Evolutionary conservation across 2,888 invertebrate genomes (phyloP).

Genomic region (Andrena praecox): DNA sequence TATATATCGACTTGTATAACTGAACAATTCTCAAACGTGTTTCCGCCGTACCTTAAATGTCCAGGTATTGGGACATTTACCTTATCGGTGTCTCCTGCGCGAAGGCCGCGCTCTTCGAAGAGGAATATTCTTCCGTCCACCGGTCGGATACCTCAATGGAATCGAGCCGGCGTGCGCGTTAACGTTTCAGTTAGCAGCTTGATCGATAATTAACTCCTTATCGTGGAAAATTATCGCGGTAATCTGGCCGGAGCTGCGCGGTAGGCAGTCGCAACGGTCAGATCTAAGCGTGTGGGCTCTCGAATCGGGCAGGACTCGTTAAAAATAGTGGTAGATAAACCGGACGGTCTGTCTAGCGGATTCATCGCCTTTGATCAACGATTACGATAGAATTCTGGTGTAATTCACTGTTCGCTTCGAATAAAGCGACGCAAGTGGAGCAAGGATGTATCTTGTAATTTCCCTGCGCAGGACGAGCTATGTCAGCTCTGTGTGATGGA

Average conservation of each 20-base stretch:
- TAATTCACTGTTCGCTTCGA: background rate
- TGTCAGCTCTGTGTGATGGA: constrained; percentile 83
- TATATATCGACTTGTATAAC: too few species aligned
- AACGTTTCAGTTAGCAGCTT: constrained; percentile 24
- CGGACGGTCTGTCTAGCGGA: background rate
- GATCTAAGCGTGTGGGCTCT: constrained; percentile 8
- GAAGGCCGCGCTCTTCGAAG: background rate
- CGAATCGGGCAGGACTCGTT: too few species aligned
- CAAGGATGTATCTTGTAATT: background rate
- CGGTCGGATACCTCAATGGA: constrained; percentile 10
- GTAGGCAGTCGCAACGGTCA: constrained; percentile 14
- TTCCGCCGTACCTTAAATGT: too few species aligned
- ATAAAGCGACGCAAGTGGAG: background rate
- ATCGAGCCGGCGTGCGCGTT: constrained; percentile 1
- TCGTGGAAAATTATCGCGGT: constrained; percentile 53
- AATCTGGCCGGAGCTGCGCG: constrained; percentile 13
- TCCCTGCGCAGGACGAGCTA: constrained; percentile 81
- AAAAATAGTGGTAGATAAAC: constrained; percentile 8
- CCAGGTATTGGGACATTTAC: too few species aligned
- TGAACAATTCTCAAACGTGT: too few species aligned
- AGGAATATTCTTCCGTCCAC: background rate
- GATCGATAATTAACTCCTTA: constrained; percentile 60
- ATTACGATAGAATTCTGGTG: background rate
- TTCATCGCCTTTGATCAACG: background rate
- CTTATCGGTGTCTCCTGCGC: background rate